These are phyloP conservation scores for Fragum sueziense DNA, from an alignment of 2,888 invertebrate species.

Conservation along the genomic window DNA sequence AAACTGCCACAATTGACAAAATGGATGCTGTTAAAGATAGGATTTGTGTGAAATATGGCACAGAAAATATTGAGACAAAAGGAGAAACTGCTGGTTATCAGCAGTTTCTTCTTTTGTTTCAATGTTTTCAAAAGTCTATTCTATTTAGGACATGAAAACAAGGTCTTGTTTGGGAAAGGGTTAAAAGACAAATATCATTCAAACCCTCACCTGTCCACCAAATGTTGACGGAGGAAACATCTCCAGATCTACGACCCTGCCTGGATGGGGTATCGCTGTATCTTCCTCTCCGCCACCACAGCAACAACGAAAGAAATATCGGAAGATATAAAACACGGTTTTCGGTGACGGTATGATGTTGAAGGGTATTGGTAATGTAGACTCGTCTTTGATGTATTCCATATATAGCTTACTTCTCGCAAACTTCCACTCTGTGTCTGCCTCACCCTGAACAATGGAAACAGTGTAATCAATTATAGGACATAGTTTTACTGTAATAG, in stretches of 20 bases:
- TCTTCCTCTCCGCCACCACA: constrained; percentile 50
- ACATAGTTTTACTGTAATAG: too few relatives aligned
- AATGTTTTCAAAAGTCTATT: too few relatives aligned
- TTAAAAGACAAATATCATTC: too few relatives aligned
- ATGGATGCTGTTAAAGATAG: too few relatives aligned
- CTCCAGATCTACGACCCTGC: constrained; percentile 72
- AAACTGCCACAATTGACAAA: too few relatives aligned
- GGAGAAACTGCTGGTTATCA: too few relatives aligned
- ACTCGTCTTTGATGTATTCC: constrained; percentile 83
- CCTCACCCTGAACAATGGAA: constrained; percentile 79
- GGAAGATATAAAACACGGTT: constrained; percentile 55
- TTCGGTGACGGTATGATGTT: constrained; percentile 79
- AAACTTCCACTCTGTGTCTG: constrained; percentile 82
- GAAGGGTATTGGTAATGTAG: constrained; percentile 84
- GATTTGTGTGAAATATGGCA: too few relatives aligned
- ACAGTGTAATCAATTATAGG: too few relatives aligned
- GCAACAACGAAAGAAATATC: constrained; percentile 37
- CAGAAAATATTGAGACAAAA: too few relatives aligned
- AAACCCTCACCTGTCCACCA: constrained; percentile 29
- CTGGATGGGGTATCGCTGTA: constrained; percentile 63
- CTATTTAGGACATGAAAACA: too few relatives aligned
- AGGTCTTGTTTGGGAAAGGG: too few relatives aligned
- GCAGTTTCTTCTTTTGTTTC: too few relatives aligned
- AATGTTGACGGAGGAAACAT: constrained; percentile 60
- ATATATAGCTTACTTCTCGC: constrained; percentile 81